These are phyloP conservation scores for Xanthorhoe designata DNA, from an alignment of 2,888 invertebrate species.

Conservation along the genomic window DNA sequence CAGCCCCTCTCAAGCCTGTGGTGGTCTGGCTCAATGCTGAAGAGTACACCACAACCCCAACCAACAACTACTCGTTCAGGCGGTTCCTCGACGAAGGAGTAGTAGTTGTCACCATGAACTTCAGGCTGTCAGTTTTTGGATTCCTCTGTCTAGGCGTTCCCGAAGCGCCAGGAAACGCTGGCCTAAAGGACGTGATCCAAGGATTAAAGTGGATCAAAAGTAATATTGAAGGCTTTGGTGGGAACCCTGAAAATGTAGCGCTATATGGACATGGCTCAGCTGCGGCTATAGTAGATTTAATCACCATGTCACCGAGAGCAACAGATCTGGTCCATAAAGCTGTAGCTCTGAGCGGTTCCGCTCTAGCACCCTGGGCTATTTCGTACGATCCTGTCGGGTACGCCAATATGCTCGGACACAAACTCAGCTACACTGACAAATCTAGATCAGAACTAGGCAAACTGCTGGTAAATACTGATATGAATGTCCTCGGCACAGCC, in stretches of 20 bases:
- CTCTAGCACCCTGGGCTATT: conserved; percentile 73
- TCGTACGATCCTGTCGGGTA: conserved; percentile 71
- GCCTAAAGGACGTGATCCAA: conserved; percentile 93
- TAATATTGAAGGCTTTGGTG: conserved; percentile 74
- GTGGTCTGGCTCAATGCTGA: conserved; percentile 74
- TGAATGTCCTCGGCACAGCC: conserved; percentile 52
- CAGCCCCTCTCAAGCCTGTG: conserved; percentile 62
- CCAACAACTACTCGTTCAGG: conserved; percentile 70
- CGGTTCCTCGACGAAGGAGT: conserved; percentile 88
- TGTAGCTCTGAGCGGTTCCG: conserved; percentile 73
- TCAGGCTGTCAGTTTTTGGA: conserved; percentile 90
- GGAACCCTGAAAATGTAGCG: conserved; percentile 90
- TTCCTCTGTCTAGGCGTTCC: conserved; percentile 86
- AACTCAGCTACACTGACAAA: conserved; percentile 61
- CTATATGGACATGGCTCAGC: conserved; percentile 93
- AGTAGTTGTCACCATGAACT: conserved; percentile 88
- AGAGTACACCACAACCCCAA: conserved; percentile 59
- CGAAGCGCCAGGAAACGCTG: conserved; percentile 92
- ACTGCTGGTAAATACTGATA: conserved; percentile 55
- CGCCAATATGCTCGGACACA: conserved; percentile 60
- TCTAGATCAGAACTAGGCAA: conserved; percentile 58
- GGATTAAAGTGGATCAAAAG: conserved; percentile 90
- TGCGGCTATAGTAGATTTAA: conserved; percentile 83
- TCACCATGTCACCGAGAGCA: conserved; percentile 66
- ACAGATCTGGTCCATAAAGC: conserved; percentile 69